Base-by-base conservation (phyloP, 2,113 vertebrate species). In the Oreochromis tanganicae region DNA sequence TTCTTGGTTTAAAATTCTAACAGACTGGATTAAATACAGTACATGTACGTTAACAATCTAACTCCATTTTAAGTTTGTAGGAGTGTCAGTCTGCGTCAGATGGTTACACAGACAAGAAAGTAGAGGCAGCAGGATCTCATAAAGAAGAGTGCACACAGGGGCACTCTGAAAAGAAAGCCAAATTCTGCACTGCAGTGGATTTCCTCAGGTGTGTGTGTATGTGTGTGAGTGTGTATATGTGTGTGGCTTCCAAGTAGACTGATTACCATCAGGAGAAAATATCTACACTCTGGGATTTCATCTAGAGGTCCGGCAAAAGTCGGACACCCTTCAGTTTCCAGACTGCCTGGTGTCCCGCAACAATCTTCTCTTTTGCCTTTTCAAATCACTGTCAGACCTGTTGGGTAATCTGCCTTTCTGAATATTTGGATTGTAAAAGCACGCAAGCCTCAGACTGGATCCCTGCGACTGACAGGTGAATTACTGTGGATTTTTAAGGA, bases 171-270 rank as follows among this genome's bases (percentile, higher is more conserved):
- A 29, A 41, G 66, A 19, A 89, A 87, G 66, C 84, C 83, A 82
- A 87, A 88, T 61, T 83, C 88, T 93, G 90, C 91, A 93, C 83
- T 93, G 91, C 88, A 89, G 91, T 87, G 89, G 84, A 85, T 90
- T 82, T 88, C 34, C 85, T 86, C 88, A 86, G 81, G 88, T 91
- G 91, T 91, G 89, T 86, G 87, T 73, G 85, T 41, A 19, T 81
- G 12, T 12, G 41, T 10, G 38, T 91, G 89, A 83, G 87, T 83
- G 84, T 73, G 85, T 48, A 12, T 80, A 14, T 11, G n/a, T 11
- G 46, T 38, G 59, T n/a, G 73, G 46, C 46, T 50, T 78, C 10
- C 17, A 48, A 32, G 46, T 14, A 50, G 34, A 66, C 82, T 80
- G 84, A 54, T 81, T 85, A 91, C 87, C 80, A 92, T 83, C 36